These are phyloP conservation scores for Typhlichthys eigenmanni DNA, from an alignment of 2,797 vertebrate genomes.

Conservation along the genomic window DNA sequence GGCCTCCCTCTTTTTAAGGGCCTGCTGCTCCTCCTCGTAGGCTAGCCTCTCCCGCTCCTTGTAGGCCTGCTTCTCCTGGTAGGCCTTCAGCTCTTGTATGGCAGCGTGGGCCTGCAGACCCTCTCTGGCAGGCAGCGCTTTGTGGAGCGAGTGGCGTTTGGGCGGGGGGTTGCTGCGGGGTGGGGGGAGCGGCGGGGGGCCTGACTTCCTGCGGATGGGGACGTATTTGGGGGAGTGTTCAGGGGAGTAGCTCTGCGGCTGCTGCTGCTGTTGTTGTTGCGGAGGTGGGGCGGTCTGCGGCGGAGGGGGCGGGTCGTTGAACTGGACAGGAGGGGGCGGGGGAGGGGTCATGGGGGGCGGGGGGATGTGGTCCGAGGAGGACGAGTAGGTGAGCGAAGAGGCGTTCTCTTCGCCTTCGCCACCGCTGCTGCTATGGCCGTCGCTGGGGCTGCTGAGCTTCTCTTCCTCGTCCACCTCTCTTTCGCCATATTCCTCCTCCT, in stretches of 20 bases:
- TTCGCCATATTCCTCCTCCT: constrained; percentile 84
- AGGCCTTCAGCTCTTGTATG: constrained; percentile 70
- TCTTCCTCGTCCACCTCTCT: constrained; percentile 83
- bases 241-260: constrained; percentile 59
- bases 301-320: constrained; percentile 78
- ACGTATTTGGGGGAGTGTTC: constrained; percentile 73
- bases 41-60: constrained; percentile 20
- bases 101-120: constrained; percentile 71
- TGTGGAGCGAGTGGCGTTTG: constrained; percentile 80
- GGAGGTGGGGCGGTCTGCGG: constrained; percentile 42
- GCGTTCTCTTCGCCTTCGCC: constrained; percentile 85
- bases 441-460: constrained; percentile 90
- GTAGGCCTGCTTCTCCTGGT: constrained; percentile 63
- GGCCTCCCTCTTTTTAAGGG: constrained; percentile 68
- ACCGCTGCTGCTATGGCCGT: constrained; percentile 90
- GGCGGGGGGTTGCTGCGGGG: constrained; percentile 76
- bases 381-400: constrained; percentile 95
- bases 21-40: constrained; percentile 59
- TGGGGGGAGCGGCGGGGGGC: constrained; percentile 79
- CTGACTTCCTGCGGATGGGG: constrained; percentile 77
- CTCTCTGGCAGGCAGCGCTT: constrained; percentile 72
- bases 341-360: constrained; percentile 90
- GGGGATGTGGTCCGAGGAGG: constrained; percentile 91
- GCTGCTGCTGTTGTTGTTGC: constrained; percentile 48
- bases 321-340: constrained; percentile 85